Conservation (phyloP, 2,113 vertebrate species). For the Bos javanicus region DNA sequence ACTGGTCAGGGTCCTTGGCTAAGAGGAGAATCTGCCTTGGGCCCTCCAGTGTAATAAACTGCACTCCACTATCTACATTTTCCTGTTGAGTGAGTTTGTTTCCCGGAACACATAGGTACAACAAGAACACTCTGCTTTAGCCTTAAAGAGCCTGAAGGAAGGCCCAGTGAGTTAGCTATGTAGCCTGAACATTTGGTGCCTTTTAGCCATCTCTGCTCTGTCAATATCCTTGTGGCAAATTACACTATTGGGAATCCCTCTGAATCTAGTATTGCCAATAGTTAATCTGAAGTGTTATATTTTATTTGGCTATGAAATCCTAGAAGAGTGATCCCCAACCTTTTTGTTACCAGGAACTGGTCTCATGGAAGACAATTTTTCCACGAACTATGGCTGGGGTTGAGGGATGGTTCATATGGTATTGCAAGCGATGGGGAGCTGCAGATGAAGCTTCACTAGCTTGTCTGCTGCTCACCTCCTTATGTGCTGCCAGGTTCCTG, state of each 20-base stretch:
- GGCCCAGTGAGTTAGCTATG: neutral
- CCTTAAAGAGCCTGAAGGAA: neutral
- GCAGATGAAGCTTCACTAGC: neutral
- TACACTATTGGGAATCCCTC: neutral
- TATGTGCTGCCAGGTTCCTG: neutral
- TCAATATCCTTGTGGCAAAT: neutral
- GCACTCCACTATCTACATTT: neutral
- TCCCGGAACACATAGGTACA: rapidly evolving
- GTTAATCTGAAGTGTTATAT: neutral
- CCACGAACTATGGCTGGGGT: neutral
- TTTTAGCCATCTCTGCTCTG: neutral
- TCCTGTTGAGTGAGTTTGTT: neutral
- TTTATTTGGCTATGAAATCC: neutral
- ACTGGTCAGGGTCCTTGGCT: neutral
- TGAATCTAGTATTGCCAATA: neutral
- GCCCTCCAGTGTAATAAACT: rapidly evolving
- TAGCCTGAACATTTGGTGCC: neutral
- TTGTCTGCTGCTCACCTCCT: neutral
- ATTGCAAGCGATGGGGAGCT: rapidly evolving
- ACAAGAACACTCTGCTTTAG: neutral
- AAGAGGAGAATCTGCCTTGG: neutral
- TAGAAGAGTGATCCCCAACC: neutral
- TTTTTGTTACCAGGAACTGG: neutral
- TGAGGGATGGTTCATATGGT: neutral
- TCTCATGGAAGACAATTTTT: neutral